A percentile compares a stretch with the other conserved stretches of the same genome.
Evolutionary conservation across 2,113 vertebrate species (phyloP).

Genomic region (Channa maculata): DNA sequence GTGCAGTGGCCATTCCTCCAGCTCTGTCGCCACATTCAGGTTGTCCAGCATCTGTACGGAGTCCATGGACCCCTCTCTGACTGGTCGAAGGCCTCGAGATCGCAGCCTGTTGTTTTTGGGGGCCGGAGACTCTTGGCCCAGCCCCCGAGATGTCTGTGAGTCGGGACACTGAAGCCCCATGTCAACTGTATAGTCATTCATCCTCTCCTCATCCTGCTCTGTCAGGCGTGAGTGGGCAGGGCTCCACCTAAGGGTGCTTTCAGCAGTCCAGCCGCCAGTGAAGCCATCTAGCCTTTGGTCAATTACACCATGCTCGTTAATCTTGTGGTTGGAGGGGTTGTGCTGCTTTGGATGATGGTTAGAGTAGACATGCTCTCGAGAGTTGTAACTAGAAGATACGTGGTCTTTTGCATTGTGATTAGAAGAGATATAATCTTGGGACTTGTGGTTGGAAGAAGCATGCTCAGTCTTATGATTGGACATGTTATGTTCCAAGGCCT

Average conservation of each 20-base stretch:
- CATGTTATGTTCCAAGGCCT: slow-evolving; percentile 81
- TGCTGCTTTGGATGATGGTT: slow-evolving; percentile 81
- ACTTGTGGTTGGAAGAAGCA: slow-evolving; percentile 83
- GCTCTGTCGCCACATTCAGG: slow-evolving; percentile 92
- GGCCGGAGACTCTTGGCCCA: slow-evolving; percentile 74
- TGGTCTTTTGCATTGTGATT: slow-evolving; percentile 82
- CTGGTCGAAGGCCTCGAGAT: slow-evolving; percentile 88
- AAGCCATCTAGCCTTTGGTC: slow-evolving; percentile 88
- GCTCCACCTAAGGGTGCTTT: slow-evolving; percentile 89
- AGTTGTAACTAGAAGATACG: slow-evolving; percentile 72
- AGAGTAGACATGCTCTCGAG: slow-evolving; percentile 82
- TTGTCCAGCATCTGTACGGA: slow-evolving; percentile 97
- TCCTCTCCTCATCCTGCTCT: slow-evolving; percentile 90
- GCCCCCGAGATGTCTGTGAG: slow-evolving; percentile 69
- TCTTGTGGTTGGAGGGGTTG: slow-evolving; percentile 80
- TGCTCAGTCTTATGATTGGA: slow-evolving; percentile 85
- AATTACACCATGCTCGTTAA: slow-evolving; percentile 71
- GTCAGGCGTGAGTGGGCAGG: slow-evolving; percentile 88
- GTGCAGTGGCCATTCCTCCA: slow-evolving; percentile 93
- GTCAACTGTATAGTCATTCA: slow-evolving; percentile 93
- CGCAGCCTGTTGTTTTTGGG: slow-evolving; percentile 89
- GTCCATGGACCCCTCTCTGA: slow-evolving; percentile 87
- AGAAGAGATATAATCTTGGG: slow-evolving; percentile 79
- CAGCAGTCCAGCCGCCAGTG: slow-evolving; percentile 89
- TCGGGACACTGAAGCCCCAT: slow-evolving; percentile 90